Evolutionary conservation across 2,888 invertebrate genomes (phyloP).

Genomic region (Euphydryas editha): DNA sequence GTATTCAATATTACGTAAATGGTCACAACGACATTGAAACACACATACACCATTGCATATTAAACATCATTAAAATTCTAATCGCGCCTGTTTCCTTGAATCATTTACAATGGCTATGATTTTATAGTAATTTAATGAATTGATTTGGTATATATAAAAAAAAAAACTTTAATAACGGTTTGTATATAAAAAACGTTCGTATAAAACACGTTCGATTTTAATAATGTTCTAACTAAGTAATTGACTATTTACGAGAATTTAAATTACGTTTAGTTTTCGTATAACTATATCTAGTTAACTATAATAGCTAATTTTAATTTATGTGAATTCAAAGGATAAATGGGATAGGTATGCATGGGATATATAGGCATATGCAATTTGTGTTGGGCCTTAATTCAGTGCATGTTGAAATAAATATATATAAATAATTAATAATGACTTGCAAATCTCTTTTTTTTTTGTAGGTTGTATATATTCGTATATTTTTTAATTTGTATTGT

Average conservation of each 20-base stretch:
- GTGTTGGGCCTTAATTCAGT: too few relatives aligned
- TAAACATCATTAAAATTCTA: slow-evolving; percentile 58
- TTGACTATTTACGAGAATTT: slow-evolving; percentile 9
- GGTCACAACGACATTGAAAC: slow-evolving; percentile 39
- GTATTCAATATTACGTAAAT: slow-evolving; percentile 38
- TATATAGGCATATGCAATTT: too few relatives aligned
- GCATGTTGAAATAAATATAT: too few relatives aligned
- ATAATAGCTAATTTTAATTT: too few relatives aligned
- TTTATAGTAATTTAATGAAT: slow-evolving; percentile 23
- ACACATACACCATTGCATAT: slow-evolving; percentile 7
- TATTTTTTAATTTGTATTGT: too few relatives aligned
- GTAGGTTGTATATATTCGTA: too few relatives aligned
- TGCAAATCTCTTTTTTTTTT: too few relatives aligned
- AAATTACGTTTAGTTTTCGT: not conserved
- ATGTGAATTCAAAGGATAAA: too few relatives aligned
- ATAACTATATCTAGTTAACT: not conserved
- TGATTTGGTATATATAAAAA: slow-evolving; percentile 10
- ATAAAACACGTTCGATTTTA: not conserved
- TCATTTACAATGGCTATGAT: slow-evolving; percentile 51
- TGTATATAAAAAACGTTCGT: not conserved
- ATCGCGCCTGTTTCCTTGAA: slow-evolving; percentile 61
- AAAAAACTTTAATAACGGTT: not conserved
- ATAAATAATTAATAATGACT: too few relatives aligned
- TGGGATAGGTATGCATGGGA: too few relatives aligned
- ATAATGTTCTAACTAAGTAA: slow-evolving; percentile 14